phyloP scores from a whole-genome alignment of 2,797 vertebrate species.

The Protonibea diacanthus region DNA sequence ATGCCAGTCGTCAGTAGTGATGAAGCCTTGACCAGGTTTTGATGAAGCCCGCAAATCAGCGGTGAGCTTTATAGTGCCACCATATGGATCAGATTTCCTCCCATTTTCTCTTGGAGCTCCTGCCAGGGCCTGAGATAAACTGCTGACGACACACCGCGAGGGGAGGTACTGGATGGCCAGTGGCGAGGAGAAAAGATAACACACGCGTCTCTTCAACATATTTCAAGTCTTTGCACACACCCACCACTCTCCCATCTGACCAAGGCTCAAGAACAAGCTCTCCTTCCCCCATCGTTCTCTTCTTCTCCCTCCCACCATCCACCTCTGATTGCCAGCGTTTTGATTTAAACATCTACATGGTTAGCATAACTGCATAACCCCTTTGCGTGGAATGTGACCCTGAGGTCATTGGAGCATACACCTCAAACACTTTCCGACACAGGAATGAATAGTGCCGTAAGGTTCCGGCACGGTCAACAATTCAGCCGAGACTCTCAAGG shows the following conservation, averaged over 20 bases:
- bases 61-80: slow-evolving; percentile 83
- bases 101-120: slow-evolving; percentile 79
- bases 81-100: slow-evolving; percentile 83
- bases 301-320: slow-evolving; percentile 35
- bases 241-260: slow-evolving; percentile 73
- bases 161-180: slow-evolving; percentile 77
- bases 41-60: slow-evolving; percentile 74
- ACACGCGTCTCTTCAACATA: slow-evolving; percentile 80
- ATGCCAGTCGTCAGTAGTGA: slow-evolving; percentile 58
- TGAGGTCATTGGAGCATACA: slow-evolving; percentile 77
- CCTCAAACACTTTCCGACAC: slow-evolving; percentile 68
- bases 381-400: slow-evolving; percentile 79
- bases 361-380: slow-evolving; percentile 75
- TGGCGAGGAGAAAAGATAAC: slow-evolving; percentile 86
- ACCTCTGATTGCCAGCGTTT: slow-evolving; percentile 67
- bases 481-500: slow-evolving; percentile 35
- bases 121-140: slow-evolving; percentile 77
- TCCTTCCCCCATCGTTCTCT: slow-evolving; percentile 50
- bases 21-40: slow-evolving; percentile 72
- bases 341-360: slow-evolving; percentile 83
- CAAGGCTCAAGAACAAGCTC: slow-evolving; percentile 54
- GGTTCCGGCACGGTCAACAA: slow-evolving; percentile 49
- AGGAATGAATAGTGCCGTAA: slow-evolving; percentile 62
- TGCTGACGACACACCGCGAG: slow-evolving; percentile 80
- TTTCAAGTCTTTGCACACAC: slow-evolving; percentile 77